Conservation (phyloP, 2,113 vertebrate species). For the Tauraco erythrolophus region DNA sequence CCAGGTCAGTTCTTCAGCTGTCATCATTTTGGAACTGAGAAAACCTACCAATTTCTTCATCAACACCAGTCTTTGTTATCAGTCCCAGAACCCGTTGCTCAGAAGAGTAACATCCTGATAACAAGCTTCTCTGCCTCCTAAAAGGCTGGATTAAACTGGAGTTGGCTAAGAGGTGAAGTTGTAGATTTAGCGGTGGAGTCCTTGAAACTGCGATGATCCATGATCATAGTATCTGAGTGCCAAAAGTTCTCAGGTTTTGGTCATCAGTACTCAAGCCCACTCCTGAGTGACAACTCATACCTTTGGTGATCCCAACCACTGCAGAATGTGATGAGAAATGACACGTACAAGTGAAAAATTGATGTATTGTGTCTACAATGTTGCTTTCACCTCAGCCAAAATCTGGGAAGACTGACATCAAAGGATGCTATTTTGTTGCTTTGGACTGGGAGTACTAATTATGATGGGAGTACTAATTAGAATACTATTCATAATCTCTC, state of each 20-base stretch:
- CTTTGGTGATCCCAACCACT: background rate
- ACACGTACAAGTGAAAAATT: background rate
- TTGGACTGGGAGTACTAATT: background rate
- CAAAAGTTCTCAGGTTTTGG: rapidly evolving
- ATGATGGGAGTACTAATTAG: background rate
- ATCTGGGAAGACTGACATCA: background rate
- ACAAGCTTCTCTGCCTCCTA: background rate
- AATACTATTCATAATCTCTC: background rate
- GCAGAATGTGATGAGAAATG: background rate
- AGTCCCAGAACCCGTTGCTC: background rate
- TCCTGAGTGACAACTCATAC: background rate
- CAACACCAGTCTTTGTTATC: background rate
- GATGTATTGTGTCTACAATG: rapidly evolving
- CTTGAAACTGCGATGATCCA: background rate
- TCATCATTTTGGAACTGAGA: background rate
- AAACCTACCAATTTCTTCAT: background rate
- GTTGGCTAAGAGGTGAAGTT: background rate
- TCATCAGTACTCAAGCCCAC: background rate
- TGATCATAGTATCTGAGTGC: rapidly evolving
- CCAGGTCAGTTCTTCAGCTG: background rate
- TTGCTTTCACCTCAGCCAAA: background rate
- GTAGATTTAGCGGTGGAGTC: background rate
- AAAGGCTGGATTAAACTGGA: background rate
- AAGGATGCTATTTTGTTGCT: background rate
- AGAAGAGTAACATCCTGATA: background rate